Base-by-base conservation (phyloP, 2,797 vertebrate genomes). In the Girardinus metallicus region DNA sequence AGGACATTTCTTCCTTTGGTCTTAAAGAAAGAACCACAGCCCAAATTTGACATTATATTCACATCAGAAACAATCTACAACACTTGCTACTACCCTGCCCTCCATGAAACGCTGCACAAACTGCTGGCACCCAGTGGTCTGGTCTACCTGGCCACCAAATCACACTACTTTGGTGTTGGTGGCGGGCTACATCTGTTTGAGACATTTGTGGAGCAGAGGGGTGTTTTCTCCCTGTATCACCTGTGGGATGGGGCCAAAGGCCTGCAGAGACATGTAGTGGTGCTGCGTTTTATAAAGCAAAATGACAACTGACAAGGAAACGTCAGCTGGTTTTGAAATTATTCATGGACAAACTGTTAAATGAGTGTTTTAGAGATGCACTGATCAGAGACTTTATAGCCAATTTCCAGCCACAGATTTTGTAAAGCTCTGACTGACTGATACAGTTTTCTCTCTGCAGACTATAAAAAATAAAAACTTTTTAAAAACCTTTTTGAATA, bases 41-140 rank as follows among this genome's bases (percentile, higher is more conserved):
- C 91, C 46, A 97, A 96, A 86, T 99, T 98, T 0, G 96, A 99
- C 78, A 77, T 98, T n/a, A 98, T 99, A 91, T 95, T 99, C 64
- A 99, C 97, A 2, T 97, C 97, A 57, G 98, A 99, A 94, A 99
- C 98, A 0, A 97, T 99, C 89, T 99, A 99, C 86, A 99, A 99
- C 88, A 95, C 97, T 0, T 92, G 95, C 9, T 97, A 96, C 90
- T 99, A 98, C 68, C 76, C 91, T 3, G 85, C 94, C 49, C 94
- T 99, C 77, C 97, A 99, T 1, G 86, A 96, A 13, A 94, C 95
- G 0, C 94, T 99, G 75, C 90, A 94, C 75, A 91, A 86, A 55
- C 94, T 99, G 77, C 91, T 99, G 77, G 89, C 92, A 39, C 89
- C 91, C 46, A 90, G 93, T 0, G 98, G 98, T 8, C 62, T 46